Base-by-base conservation (phyloP, 2,888 invertebrate genomes). In the Stenotaenia linearis region DNA sequence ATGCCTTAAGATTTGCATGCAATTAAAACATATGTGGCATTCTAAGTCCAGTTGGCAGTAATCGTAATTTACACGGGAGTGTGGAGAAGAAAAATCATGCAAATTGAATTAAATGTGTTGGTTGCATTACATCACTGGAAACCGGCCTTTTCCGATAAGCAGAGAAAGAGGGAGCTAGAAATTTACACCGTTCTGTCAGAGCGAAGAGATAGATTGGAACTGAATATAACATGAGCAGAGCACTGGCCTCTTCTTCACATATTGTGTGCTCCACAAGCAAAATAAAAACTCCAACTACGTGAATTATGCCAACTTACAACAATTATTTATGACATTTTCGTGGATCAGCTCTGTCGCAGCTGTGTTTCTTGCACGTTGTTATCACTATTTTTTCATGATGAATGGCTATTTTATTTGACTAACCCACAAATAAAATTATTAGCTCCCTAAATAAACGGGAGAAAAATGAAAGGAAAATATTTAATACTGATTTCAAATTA, bases 31-130 rank as follows among this genome's bases (percentile, higher is more conserved):
- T 28, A 78, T 78, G 50, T 35, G 78, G 45, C 78, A 56, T 28
- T 56, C 78, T 45, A 74, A 78, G 78, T 78, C 78, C 78, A 35
- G 21, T 25, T 78, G 78, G 74, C 78, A 78, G 30, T 78, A 78
- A 78, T 78, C 78, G 35, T 78, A 78, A 78, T 78, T 78, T 78
- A 78, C 35, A n/a, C n/a, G n/a, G 23, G 30, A 40, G 30, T 35
- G 78, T n/a, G 37, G 37, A 21, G 74, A 61, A 69, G 74, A 74
- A 74, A 78, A 78, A 78, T 78, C 78, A 61, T 78, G 69, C 78
- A 78, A 78, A 78, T 78, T 78, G 78, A 78, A 78, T 78, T 78
- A 78, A 78, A 78, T 78, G 78, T 78, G 78, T 78, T 69, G 74
- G 69, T 78, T 78, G 78, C 78, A 78, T 78, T 78, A 78, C 78